These are phyloP conservation scores for Pristionchus fissidentatus DNA, from an alignment of 2,888 invertebrate species.

Conservation along the genomic window DNA sequence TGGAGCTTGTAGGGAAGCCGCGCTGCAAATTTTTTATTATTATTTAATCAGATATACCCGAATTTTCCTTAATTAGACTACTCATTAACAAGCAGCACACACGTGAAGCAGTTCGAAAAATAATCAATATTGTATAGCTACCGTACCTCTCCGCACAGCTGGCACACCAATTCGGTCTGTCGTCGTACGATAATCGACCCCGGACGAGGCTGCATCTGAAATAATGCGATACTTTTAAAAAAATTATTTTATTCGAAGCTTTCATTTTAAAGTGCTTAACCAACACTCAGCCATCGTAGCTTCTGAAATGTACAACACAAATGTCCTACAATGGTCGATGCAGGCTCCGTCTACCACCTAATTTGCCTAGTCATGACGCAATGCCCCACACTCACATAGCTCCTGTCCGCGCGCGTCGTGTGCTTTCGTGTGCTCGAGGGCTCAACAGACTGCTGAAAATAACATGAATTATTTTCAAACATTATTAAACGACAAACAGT, in stretches of 20 bases:
- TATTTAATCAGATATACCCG: not conserved
- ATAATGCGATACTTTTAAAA: too few species aligned
- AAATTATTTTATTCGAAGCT: too few species aligned
- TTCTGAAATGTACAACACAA: too few species aligned
- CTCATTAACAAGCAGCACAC: not conserved
- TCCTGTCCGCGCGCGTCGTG: not conserved
- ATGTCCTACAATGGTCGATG: too few species aligned
- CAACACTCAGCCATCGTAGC: too few species aligned
- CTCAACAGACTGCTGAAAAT: too few species aligned
- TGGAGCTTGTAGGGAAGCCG: not conserved
- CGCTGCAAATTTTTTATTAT: not conserved
- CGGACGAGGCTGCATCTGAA: constrained; percentile 4
- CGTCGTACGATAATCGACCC: not conserved
- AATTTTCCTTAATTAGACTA: not conserved
- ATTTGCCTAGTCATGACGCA: too few species aligned
- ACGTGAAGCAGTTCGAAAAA: not conserved
- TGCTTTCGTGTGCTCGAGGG: not conserved
- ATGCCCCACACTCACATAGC: constrained; percentile 36
- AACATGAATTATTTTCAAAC: too few species aligned
- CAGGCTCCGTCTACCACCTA: too few species aligned
- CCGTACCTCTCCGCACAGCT: constrained; percentile 25
- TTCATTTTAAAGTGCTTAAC: too few species aligned
- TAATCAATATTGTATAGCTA: not conserved
- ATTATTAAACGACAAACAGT: not conserved
- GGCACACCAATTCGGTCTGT: not conserved